Percentiles rank a stretch among this genome's conserved stretches.
These are phyloP conservation scores for Patella depressa DNA, from an alignment of 2,888 invertebrate genomes.

Conservation along the genomic window DNA sequence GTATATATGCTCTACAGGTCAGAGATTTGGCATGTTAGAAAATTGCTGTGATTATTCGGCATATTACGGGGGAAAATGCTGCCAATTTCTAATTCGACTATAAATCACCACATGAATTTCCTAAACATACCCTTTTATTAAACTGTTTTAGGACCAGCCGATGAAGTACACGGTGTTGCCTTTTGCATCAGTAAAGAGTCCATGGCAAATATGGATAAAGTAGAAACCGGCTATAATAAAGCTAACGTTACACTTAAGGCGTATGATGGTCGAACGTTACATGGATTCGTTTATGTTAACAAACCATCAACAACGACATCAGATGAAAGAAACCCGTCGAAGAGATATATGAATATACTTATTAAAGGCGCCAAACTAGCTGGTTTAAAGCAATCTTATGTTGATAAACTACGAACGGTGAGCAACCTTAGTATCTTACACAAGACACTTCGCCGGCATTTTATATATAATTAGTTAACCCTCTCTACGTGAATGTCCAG, in stretches of 20 bases:
- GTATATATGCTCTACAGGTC: too few species aligned
- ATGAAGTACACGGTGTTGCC: constrained; percentile 1
- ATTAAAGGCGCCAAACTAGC: constrained; percentile 4
- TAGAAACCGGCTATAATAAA: background rate
- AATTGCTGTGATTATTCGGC: too few species aligned
- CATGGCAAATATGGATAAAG: background rate
- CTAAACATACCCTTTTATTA: too few species aligned
- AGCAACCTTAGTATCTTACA: background rate
- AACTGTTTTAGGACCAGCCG: background rate
- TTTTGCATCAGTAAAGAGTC: background rate
- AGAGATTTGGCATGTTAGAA: too few species aligned
- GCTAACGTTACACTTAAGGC: background rate
- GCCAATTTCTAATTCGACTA: too few species aligned
- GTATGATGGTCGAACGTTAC: constrained; percentile 2
- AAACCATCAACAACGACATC: background rate
- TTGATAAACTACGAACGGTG: background rate
- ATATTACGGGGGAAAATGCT: too few species aligned
- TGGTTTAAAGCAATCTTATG: background rate
- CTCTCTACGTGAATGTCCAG: too few species aligned
- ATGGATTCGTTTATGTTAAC: background rate
- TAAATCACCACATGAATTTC: too few species aligned
- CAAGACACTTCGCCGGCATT: too few species aligned
- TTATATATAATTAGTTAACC: too few species aligned
- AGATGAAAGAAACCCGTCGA: background rate
- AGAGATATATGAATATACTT: background rate